These are phyloP conservation scores for Sebastes diaconus DNA, from an alignment of 2,797 vertebrate genomes.

Conservation along the genomic window DNA sequence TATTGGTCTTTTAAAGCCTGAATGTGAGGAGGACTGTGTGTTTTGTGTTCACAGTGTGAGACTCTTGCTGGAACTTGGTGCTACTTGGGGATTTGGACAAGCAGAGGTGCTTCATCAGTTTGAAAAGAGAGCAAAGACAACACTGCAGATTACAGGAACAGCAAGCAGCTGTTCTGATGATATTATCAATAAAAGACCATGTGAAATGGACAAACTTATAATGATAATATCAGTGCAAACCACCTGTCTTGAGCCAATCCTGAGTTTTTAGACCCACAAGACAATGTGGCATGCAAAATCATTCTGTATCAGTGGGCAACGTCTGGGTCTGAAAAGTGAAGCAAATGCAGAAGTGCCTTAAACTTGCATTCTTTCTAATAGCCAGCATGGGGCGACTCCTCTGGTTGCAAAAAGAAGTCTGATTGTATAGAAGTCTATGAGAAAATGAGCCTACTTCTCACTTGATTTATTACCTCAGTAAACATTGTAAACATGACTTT, in stretches of 20 bases:
- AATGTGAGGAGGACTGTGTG: not conserved
- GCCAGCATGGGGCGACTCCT: too few relatives aligned
- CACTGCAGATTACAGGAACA: not conserved
- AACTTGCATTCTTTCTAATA: too few relatives aligned
- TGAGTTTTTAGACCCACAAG: not conserved
- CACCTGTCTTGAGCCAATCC: slow-evolving; percentile 18
- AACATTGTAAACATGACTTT: too few relatives aligned
- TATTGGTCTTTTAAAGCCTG: not conserved
- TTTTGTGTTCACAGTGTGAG: slow-evolving; percentile 6
- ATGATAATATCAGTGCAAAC: slow-evolving; percentile 11
- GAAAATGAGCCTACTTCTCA: too few relatives aligned
- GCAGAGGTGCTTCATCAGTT: slow-evolving; percentile 60
- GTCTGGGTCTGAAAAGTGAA: too few relatives aligned
- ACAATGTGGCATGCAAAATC: not conserved
- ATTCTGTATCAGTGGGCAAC: not conserved
- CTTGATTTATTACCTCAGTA: too few relatives aligned
- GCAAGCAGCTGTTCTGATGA: not conserved
- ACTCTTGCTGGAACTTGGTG: slow-evolving; percentile 21
- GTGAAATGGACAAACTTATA: slow-evolving; percentile 30
- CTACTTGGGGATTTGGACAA: slow-evolving; percentile 53
- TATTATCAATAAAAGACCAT: slow-evolving; percentile 22
- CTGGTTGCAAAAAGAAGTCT: too few relatives aligned
- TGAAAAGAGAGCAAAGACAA: slow-evolving; percentile 10
- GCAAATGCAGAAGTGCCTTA: too few relatives aligned
- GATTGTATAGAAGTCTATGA: too few relatives aligned